Percentiles rank a stretch among this genome's conserved stretches.
These are phyloP conservation scores for Palaemon carinicauda DNA, from an alignment of 1,140 invertebrate species.

Conservation along the genomic window DNA sequence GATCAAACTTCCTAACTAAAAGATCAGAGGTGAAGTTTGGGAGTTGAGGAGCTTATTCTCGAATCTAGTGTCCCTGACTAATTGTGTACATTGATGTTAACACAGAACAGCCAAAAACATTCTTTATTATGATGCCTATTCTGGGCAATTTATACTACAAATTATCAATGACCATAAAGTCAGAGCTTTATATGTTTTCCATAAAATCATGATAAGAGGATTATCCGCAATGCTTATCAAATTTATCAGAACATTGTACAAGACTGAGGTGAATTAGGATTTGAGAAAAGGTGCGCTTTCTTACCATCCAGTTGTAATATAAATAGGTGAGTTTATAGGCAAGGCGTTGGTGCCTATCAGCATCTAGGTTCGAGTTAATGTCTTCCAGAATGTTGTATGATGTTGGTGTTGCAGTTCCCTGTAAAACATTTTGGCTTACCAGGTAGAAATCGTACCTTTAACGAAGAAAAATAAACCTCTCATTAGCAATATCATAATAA, in stretches of 20 bases:
- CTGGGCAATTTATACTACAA: no score
- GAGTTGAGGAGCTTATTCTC: no score
- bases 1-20: no score
- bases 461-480: background rate
- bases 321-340: constrained; percentile 76
- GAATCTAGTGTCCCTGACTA: no score
- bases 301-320: constrained; percentile 67
- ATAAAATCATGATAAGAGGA: no score
- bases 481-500: background rate
- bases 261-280: background rate
- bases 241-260: background rate
- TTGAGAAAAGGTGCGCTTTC: background rate
- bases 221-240: background rate
- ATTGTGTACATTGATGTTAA: no score
- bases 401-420: constrained; percentile 81
- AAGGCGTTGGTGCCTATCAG: constrained; percentile 67
- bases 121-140: no score
- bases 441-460: constrained; percentile 81
- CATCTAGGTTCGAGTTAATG: constrained; percentile 68
- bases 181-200: no score
- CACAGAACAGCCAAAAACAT: no score
- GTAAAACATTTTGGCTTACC: constrained; percentile 77
- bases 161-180: no score
- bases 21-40: no score
- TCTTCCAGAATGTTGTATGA: constrained; percentile 82